Evolutionary conservation across 2,888 invertebrate species (phyloP), one percentile per base, ranked within the genome.

Genomic region (Drosophila emarginata): DNA sequence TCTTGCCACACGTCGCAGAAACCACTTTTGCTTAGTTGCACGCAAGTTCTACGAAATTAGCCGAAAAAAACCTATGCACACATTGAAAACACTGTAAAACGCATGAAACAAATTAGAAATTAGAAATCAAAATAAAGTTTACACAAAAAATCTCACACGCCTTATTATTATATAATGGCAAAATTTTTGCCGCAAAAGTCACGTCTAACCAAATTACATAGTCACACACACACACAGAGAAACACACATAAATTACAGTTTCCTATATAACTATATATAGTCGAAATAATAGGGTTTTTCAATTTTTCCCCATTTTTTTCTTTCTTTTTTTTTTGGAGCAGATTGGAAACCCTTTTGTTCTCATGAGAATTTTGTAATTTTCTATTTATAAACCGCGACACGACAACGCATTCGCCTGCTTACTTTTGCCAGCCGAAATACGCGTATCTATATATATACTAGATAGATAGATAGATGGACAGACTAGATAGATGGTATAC

Each of bases 391-490:
- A 79, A 74, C 69, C 78, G 76, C 88, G 85, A 67, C 83, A 87
- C 86, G 65, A 84, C 73, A 73, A 52, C 32, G 69, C 82, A 79
- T 85, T 84, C 39, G 39, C 39, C 39, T 6, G 89, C 89, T 87
- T 89, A 85, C 84, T 85, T 84, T 84, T 89, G 88, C 87, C 67
- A 73, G 76, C 78, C 88, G 84, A 83, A 87, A 87, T 73, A 80
- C 82, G 72, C 82, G 86, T 87, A 74, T 83, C 78, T 87, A 77
- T 74, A 80, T 86, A 80, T 81, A 84, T 80, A 74, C 68, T 32
- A 76, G 64, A 76, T 67, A 76, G 67, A 74, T 75, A 63, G 66
- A 74, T 67, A 64, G 62, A 71, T 80, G 71, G 32, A 32, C 11
- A 32, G 32, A 63, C 69, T 64, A 65, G 62, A 72, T 66, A 21